phyloP scores from a whole-genome alignment of 2,888 invertebrate species.

The Oligia strigilis region DNA sequence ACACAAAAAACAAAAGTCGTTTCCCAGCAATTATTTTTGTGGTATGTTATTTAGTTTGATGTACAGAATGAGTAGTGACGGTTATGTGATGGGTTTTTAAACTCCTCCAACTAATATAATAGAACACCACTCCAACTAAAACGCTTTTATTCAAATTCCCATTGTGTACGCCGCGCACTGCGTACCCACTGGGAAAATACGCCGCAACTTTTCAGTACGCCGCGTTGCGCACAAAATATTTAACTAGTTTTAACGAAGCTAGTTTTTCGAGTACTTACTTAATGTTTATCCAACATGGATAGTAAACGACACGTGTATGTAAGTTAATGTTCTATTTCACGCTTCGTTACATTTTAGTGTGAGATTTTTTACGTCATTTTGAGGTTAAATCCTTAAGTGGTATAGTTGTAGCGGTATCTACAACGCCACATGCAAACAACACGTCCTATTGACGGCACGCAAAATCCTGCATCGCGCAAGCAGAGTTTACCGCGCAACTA shows the following conservation, averaged over 20 bases:
- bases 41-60: too few species aligned
- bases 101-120: neutral
- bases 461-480: too few species aligned
- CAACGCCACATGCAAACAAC: too few species aligned
- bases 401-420: too few species aligned
- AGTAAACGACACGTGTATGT: neutral
- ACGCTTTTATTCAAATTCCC: constrained; percentile 47
- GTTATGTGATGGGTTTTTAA: too few species aligned
- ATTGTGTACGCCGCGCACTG: constrained; percentile 41
- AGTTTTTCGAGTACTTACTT: constrained; percentile 18
- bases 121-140: constrained; percentile 10
- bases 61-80: too few species aligned
- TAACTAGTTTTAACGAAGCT: constrained; percentile 30
- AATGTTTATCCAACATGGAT: constrained; percentile 24
- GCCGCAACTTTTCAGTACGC: constrained; percentile 26
- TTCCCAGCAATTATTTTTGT: too few species aligned
- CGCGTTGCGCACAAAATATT: constrained; percentile 37
- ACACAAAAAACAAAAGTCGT: too few species aligned
- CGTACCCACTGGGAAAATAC: constrained; percentile 41
- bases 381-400: neutral
- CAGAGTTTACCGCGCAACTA: too few species aligned
- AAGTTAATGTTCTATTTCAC: constrained; percentile 8
- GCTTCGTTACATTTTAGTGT: neutral
- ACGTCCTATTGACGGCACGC: too few species aligned
- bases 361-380: neutral